phyloP scores from a whole-genome alignment of 2,113 vertebrate species.

The Gallinago media region DNA sequence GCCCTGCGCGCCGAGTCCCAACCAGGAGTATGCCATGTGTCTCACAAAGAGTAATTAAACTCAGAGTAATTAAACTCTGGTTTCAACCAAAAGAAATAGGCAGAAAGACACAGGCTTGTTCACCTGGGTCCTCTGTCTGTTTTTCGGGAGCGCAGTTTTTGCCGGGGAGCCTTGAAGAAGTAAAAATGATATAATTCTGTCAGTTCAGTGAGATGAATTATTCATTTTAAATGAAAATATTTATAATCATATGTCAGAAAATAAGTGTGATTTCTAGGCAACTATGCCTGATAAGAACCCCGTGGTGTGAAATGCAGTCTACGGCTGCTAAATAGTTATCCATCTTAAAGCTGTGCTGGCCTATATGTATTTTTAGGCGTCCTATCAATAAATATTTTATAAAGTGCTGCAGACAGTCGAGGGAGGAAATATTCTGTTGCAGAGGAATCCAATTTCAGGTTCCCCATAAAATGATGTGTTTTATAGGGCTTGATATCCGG shows the following conservation, averaged over 20 bases:
- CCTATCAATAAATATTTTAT: slow-evolving; percentile 71
- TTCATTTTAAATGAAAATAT: slow-evolving; percentile 69
- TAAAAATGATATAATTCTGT: slow-evolving; percentile 32
- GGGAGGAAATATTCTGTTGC: slow-evolving; percentile 45
- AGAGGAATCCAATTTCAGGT: slow-evolving; percentile 57
- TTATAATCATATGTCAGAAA: slow-evolving; percentile 60
- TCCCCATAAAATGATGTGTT: slow-evolving; percentile 30
- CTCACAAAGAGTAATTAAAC: background rate
- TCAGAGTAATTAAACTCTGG: background rate
- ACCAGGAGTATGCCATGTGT: background rate
- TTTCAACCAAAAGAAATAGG: background rate
- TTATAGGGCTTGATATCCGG: slow-evolving; percentile 42
- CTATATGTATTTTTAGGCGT: slow-evolving; percentile 63
- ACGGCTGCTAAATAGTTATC: slow-evolving; percentile 58
- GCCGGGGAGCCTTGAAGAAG: background rate
- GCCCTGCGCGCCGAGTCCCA: background rate
- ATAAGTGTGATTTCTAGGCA: slow-evolving; percentile 58
- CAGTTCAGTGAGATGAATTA: slow-evolving; percentile 57
- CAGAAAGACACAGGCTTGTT: background rate
- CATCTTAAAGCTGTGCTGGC: slow-evolving; percentile 22
- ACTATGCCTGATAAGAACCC: slow-evolving; percentile 49
- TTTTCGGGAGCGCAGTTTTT: background rate
- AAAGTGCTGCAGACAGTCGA: slow-evolving; percentile 23
- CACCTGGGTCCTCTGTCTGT: background rate
- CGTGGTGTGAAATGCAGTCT: slow-evolving; percentile 36